Percentiles rank a stretch among this genome's conserved stretches.
Evolutionary conservation across 2,888 invertebrate species (phyloP).

Genomic region (Acanthosepion pharaonis): DNA sequence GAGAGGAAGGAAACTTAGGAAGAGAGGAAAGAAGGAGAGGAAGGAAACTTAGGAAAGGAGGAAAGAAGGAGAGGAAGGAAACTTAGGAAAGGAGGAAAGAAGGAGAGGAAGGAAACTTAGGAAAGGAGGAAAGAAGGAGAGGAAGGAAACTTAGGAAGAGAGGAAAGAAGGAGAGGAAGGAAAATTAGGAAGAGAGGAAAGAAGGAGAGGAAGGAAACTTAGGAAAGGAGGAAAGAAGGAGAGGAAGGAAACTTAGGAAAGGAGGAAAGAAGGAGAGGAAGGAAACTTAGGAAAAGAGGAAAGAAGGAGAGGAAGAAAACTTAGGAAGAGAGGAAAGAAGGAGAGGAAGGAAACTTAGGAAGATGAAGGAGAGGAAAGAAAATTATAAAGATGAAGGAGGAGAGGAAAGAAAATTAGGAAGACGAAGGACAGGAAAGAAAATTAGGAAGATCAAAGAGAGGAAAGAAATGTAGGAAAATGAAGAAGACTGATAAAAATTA

Average conservation of each 20-base stretch:
- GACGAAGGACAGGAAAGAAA: fast-evolving
- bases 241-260: too few species aligned
- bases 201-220: not conserved
- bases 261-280: not conserved
- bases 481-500: not conserved
- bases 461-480: not conserved
- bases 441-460: not conserved
- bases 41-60: not conserved
- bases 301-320: not conserved
- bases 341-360: not conserved
- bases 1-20: not conserved
- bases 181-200: too few species aligned
- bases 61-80: not conserved
- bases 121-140: not conserved
- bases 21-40: not conserved
- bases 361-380: not conserved
- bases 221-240: too few species aligned
- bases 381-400: not conserved
- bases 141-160: too few species aligned
- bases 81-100: fast-evolving
- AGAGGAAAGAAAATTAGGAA: not conserved
- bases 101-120: not conserved
- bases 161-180: too few species aligned
- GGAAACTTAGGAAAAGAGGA: not conserved
- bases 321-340: not conserved